Evolutionary conservation across 2,888 invertebrate genomes (phyloP), one percentile per base, ranked within the genome.

Genomic region (Cantharis flavilabris): DNA sequence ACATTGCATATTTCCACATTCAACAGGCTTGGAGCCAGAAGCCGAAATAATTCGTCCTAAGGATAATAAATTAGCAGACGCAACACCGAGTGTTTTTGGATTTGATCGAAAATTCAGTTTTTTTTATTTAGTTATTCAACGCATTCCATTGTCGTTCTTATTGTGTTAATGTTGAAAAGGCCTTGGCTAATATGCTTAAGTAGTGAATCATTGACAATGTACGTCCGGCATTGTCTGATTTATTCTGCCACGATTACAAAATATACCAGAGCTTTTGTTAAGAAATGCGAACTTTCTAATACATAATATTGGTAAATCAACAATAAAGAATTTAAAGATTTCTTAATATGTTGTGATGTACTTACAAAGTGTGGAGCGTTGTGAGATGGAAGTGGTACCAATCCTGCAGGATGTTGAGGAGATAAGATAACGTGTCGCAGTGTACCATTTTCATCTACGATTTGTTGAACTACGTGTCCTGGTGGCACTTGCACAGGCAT

Each of bases 401-500:
- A 87, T 80, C 90, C 89, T 74, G 88, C 88, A 64, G 88, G 88
- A 83, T 92, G 93, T 85, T 93, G 94, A 78, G 95, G 94, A 75
- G 96, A 96, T 85, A 97, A 91, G 86, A 98, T 94, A 86, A 97
- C 96, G 89, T 97, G 97, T 82, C 97, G 93, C 87, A 98, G 91
- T 84, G 94, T 94, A 81, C 95, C 95, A 88, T 92, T 94, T 89
- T 97, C 97, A 89, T 97, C 97, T 84, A 97, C 93, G 86, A 97
- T 96, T 88, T 96, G 97, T 88, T 95, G 95, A 87, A 97, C 96
- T 88, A 96, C 93, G 90, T 97, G 95, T 82, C 96, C 97, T 75
- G 95, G 95, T 79, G 97, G 97, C 84, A 97, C 96, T 90, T 97
- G 95, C 87, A 97, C 95, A 75, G 96, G 97, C 92, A 97, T 94